Evolutionary conservation across 1,140 invertebrate species (phyloP), one percentile per base, ranked within the genome.

Genomic region (Centruroides sculpturatus): DNA sequence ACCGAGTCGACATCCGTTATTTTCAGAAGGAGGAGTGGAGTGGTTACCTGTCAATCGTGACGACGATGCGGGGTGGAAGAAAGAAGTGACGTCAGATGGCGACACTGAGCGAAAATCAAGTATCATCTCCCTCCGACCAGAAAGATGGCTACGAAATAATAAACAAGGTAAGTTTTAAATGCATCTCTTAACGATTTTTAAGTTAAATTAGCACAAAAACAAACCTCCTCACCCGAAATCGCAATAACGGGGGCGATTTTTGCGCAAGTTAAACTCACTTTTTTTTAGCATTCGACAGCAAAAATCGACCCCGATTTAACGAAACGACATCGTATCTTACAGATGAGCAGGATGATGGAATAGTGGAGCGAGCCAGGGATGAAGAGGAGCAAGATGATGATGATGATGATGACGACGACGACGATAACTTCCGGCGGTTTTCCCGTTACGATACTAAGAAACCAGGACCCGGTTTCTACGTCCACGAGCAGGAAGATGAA

Each of bases 381-480:
- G 60, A 58, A 23, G 23, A 41, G 13, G 48, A 62, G n/a, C 35
- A 48, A 46, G 51, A 62, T 10, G 54, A 55, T 5, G 49, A 69
- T 41, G 68, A 73, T 36, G 69, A 72, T 12, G 62, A 73, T 8
- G 68, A 70, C 0, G 68, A 67, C 66, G 64, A 49, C 68, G 71
- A 67, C 64, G 69, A 72, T 35, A 57, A 51, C 35, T 62, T 62
- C 23, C 46, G 85, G 8, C 79, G 90, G 67, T 81, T 82, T 61
- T 89, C 92, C 78, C 80, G 90, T 67, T 78, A 92, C 49, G 90
- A 93, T 75, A 89, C 92, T n/a, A 94, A 94, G 75, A 94, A 94
- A 77, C 90, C 91, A 3, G 90, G 91, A 47, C 89, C 91, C 35
- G 81, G 78, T 2, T 63, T 59, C 34, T 59, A 59, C 56, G n/a